Conservation (phyloP, 2,113 vertebrate genomes). For the Procapra przewalskii region DNA sequence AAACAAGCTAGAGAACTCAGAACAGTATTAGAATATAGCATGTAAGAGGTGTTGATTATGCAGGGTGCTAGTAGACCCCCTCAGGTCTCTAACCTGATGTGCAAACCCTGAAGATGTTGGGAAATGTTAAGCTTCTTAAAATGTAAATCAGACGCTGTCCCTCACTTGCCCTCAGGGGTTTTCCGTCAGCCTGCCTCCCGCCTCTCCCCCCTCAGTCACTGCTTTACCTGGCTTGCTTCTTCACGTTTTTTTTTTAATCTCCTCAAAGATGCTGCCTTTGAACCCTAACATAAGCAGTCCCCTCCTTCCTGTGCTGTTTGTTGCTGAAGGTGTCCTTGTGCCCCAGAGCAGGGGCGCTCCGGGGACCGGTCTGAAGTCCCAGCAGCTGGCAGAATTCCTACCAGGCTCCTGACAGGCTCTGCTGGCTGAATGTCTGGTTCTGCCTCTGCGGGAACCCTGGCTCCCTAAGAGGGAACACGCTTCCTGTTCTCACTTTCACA, state of each 20-base stretch:
- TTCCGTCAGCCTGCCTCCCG: too few relatives aligned
- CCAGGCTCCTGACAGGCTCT: neutral
- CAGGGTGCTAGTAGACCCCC: neutral
- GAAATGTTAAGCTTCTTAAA: neutral
- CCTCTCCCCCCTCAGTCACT: too few relatives aligned
- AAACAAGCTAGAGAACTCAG: neutral
- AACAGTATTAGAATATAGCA: neutral
- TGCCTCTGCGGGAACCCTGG: neutral
- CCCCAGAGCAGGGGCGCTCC: neutral
- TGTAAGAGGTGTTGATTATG: too few relatives aligned
- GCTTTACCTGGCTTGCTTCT: neutral
- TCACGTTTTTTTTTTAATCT: neutral
- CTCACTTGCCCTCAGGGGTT: neutral
- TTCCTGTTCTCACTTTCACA: neutral
- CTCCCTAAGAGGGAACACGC: neutral
- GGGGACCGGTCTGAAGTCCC: fast-evolving
- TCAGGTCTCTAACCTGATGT: neutral
- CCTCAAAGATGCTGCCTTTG: neutral
- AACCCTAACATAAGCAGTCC: neutral
- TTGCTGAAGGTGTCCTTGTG: neutral
- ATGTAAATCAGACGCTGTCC: neutral
- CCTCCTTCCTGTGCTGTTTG: too few relatives aligned
- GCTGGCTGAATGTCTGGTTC: neutral
- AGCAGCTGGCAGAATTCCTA: neutral
- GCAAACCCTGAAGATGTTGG: too few relatives aligned